These are phyloP conservation scores for Diprion similis DNA, from an alignment of 1,140 invertebrate species.

Conservation along the genomic window DNA sequence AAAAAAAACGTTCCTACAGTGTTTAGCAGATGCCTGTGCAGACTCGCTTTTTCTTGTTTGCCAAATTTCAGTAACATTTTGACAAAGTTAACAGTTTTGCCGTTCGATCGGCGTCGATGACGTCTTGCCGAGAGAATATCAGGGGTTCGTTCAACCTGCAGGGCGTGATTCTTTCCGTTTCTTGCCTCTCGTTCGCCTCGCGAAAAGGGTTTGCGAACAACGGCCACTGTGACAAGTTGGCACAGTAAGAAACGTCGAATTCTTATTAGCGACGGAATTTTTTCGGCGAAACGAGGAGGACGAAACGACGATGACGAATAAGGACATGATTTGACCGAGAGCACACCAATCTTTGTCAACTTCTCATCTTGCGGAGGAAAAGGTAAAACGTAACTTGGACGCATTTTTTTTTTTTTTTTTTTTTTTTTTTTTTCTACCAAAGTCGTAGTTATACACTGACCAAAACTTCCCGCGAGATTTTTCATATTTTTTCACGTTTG, in stretches of 20 bases:
- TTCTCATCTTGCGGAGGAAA: not conserved
- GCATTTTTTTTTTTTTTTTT: not conserved
- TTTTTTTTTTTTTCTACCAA: not conserved
- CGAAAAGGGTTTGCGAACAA: not conserved
- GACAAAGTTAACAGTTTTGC: no score
- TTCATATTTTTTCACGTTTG: no score
- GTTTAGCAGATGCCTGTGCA: no score
- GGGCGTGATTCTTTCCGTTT: not conserved
- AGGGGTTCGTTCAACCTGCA: not conserved
- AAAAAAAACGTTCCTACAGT: no score
- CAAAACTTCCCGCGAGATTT: no score
- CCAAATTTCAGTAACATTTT: no score
- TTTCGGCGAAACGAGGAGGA: constrained; percentile 10
- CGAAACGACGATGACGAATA: constrained; percentile 26
- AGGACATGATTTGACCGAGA: constrained; percentile 18
- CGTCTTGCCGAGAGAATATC: not conserved
- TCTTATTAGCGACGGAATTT: constrained; percentile 12
- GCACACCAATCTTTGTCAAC: not conserved
- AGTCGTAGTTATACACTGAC: no score
- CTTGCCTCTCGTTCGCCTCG: constrained; percentile 4
- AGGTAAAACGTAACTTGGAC: not conserved
- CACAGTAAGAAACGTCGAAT: constrained; percentile 17
- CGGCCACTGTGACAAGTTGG: not conserved
- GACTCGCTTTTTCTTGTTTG: no score
- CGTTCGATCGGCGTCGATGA: not conserved